Base-by-base conservation (phyloP, 2,797 vertebrate species). In the Ctenosaura bakeri region DNA sequence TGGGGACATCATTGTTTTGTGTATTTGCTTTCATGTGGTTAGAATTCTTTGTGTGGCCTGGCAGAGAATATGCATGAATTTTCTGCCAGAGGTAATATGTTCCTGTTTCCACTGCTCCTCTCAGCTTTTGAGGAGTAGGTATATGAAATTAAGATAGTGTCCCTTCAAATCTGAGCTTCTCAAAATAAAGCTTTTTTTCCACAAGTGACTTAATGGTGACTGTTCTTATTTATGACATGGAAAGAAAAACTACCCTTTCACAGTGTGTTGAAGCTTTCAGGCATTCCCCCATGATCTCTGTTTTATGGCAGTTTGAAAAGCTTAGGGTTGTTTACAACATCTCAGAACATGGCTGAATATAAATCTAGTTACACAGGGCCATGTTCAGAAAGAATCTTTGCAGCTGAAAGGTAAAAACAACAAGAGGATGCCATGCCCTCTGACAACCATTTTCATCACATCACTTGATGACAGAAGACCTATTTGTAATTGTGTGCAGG, bases 1-100 rank as follows among this genome's bases (percentile, higher is more conserved):
- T 95, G 87, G 89, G 14, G 35, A 82, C 92, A 88, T 91, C 95
- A 96, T 93, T 89, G 24, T 79, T 71, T 42, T 86, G 95, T 95
- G 93, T 92, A 90, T 93, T 93, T 94, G 83, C 13, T 46, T 85
- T 85, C 89, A 80, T 35, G 52, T 71, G 83, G 29, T 83, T 91
- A 42, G n/a, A 86, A 69, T 66, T 85, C 20, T 86, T 79, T 56
- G 50, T 20, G 24, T 81, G 59, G 7, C 0, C 32, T 69, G 77
- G 20, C 16, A 18, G 73, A 66, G 56, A 7, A 3, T 42, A 80
- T 66, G 38, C 38, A 74, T 85, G 38, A 73, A 69, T 79, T 91
- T 90, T 79, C 80, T 26, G 18, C 20, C 26, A 80, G 80, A 85
- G 26, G 6, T 83, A 88, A 38, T 77, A 38, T 62, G 22, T 69